Evolutionary conservation across 2,797 vertebrate genomes (phyloP).

Genomic region (Avahi laniger): DNA sequence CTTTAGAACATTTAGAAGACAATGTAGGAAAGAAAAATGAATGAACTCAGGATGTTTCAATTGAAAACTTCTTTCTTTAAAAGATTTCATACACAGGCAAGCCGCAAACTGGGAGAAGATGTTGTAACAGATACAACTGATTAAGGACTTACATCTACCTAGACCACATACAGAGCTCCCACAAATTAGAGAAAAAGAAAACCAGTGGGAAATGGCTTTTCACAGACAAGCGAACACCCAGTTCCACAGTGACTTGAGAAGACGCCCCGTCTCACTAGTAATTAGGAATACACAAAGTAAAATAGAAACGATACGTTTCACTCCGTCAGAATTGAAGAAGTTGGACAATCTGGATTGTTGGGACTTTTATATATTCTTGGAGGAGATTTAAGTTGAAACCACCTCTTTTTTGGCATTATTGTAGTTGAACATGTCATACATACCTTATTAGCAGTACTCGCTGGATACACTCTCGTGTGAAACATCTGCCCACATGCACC

Average conservation of each 20-base stretch:
- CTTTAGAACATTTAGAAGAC: not conserved
- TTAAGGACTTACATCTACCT: rapidly evolving
- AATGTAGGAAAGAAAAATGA: not conserved
- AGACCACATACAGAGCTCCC: rapidly evolving
- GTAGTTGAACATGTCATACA: rapidly evolving
- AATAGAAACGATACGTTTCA: rapidly evolving
- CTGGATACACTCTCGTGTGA: not conserved
- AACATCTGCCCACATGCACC: rapidly evolving
- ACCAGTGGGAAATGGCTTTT: not conserved
- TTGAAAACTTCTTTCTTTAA: not conserved
- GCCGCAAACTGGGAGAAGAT: not conserved
- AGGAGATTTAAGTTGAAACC: not conserved
- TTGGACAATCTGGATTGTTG: rapidly evolving
- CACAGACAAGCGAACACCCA: not conserved
- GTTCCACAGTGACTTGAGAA: rapidly evolving
- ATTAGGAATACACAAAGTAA: rapidly evolving
- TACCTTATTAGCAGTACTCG: not conserved
- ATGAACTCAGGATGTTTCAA: too few relatives aligned
- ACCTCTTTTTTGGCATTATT: not conserved
- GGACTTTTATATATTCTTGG: rapidly evolving
- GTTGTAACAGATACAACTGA: not conserved
- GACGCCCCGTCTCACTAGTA: rapidly evolving
- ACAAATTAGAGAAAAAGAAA: not conserved
- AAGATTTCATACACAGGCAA: not conserved
- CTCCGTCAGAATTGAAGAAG: too few relatives aligned